Conservation (phyloP, 1,140 invertebrate genomes). For the Bombus huntii region DNA sequence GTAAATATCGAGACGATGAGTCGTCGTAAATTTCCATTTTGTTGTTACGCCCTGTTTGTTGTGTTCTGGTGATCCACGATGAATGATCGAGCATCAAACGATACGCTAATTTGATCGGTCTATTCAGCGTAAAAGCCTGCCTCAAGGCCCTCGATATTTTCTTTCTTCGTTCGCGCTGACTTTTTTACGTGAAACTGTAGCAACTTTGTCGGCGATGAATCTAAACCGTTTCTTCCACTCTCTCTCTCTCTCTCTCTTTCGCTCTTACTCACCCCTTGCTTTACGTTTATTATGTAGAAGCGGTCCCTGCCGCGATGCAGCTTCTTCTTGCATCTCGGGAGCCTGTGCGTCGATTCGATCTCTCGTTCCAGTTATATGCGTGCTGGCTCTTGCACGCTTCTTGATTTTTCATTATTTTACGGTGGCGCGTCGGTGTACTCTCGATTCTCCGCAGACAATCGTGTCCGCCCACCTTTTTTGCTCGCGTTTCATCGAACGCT, state of each 20-base stretch:
- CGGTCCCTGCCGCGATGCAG: constrained; percentile 4
- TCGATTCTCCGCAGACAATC: constrained; percentile 16
- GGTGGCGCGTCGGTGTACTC: neutral
- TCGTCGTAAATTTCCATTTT: constrained; percentile 27
- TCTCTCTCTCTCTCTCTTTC: neutral
- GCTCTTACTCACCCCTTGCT: neutral
- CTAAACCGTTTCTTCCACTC: neutral
- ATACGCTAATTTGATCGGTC: constrained; percentile 56
- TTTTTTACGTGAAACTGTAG: constrained; percentile 8
- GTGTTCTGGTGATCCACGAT: neutral
- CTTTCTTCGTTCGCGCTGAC: constrained; percentile 16
- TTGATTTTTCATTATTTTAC: constrained; percentile 16
- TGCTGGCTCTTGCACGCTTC: neutral
- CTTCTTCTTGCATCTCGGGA: constrained; percentile 20
- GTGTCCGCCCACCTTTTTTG: constrained; percentile 11
- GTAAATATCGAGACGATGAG: constrained; percentile 21
- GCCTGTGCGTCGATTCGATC: constrained; percentile 40
- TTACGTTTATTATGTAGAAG: constrained; percentile 2
- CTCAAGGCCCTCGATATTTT: no score
- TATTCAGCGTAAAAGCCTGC: constrained; percentile 26
- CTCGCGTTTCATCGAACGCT: neutral
- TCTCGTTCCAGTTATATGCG: constrained; percentile 18
- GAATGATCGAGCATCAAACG: constrained; percentile 21
- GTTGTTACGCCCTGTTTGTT: neutral
- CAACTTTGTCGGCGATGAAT: constrained; percentile 44